Evolutionary conservation across 2,888 invertebrate species (phyloP).

Genomic region (Diarsia rubi): DNA sequence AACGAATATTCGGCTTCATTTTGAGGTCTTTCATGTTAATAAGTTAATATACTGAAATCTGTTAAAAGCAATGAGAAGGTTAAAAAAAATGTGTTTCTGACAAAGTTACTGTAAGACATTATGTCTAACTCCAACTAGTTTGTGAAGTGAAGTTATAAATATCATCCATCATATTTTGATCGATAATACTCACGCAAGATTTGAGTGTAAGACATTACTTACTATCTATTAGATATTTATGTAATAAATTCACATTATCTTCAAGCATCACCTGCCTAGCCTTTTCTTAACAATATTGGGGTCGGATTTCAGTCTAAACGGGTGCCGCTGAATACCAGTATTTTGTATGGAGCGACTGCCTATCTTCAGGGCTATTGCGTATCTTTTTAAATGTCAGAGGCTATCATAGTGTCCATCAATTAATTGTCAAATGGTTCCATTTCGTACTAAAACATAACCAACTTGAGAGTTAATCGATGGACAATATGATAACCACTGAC

Average conservation of each 20-base stretch:
- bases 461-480: too few relatives aligned
- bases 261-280: not conserved
- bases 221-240: not conserved
- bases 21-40: not conserved
- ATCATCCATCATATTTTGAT: conserved; percentile 12
- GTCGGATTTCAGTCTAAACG: too few relatives aligned
- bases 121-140: not conserved
- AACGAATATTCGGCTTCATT: too few relatives aligned
- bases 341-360: too few relatives aligned
- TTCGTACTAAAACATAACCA: too few relatives aligned
- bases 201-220: not conserved
- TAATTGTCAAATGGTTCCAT: too few relatives aligned
- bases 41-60: not conserved
- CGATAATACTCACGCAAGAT: conserved; percentile 8
- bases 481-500: too few relatives aligned
- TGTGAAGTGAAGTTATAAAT: not conserved
- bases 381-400: too few relatives aligned
- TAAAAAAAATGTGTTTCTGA: not conserved
- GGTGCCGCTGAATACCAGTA: too few relatives aligned
- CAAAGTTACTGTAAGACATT: not conserved
- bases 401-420: too few relatives aligned
- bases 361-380: too few relatives aligned
- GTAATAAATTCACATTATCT: not conserved
- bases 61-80: not conserved
- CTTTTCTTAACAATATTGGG: too few relatives aligned